Evolutionary conservation across 2,797 vertebrate species (phyloP).

Genomic region (Pteronotus mesoamericanus): DNA sequence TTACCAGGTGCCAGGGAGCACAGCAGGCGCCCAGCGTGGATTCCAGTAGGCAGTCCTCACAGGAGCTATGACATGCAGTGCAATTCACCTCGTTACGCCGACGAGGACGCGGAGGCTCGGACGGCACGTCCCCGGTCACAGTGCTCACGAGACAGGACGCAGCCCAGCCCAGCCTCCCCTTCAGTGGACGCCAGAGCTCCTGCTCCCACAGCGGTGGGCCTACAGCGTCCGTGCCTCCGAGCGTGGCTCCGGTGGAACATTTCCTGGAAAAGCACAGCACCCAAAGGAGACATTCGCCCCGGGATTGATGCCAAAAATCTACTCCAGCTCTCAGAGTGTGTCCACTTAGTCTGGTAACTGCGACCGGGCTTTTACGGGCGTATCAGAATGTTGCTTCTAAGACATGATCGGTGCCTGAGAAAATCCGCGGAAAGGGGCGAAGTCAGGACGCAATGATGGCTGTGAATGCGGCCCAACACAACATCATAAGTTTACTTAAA

Average conservation of each 20-base stretch:
- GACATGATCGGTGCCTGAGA: not conserved
- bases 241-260: not conserved
- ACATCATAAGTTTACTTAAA: too few species aligned
- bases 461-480: too few species aligned
- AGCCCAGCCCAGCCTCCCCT: not conserved
- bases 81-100: not conserved
- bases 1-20: not conserved
- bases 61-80: not conserved
- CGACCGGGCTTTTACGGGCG: not conserved
- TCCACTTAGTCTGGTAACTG: not conserved
- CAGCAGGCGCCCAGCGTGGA: not conserved
- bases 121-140: not conserved
- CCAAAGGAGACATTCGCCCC: not conserved
- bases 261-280: not conserved
- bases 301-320: not conserved
- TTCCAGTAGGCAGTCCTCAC: not conserved
- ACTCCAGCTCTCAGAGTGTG: not conserved
- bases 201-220: rapidly evolving
- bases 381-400: constrained; percentile 12
- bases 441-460: not conserved
- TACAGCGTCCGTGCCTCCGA: not conserved
- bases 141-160: too few species aligned
- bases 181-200: not conserved
- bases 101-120: not conserved
- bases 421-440: not conserved